Evolutionary conservation across 2,113 vertebrate species (phyloP).

Genomic region (Erpornis zantholeuca): DNA sequence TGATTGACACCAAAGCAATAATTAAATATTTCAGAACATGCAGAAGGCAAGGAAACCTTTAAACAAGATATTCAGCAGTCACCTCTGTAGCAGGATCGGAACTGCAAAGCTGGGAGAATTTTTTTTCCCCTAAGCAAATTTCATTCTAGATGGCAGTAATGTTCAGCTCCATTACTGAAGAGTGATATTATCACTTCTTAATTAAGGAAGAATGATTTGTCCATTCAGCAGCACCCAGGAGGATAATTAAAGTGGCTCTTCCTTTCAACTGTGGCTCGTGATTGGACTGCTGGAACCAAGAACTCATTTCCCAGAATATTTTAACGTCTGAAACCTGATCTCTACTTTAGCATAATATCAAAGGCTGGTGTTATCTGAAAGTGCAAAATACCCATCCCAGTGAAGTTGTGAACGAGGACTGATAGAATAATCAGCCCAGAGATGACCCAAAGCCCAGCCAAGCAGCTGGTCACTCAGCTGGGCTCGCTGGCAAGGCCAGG

Average conservation of each 20-base stretch:
- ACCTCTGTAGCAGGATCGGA: neutral
- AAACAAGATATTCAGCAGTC: neutral
- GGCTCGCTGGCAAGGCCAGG: no score
- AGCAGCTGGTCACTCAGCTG: accelerated
- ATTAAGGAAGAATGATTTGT: neutral
- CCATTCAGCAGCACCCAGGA: neutral
- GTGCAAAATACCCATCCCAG: neutral
- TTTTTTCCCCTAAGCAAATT: neutral
- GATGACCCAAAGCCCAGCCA: neutral
- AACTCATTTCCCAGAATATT: neutral
- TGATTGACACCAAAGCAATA: neutral
- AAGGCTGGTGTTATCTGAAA: neutral
- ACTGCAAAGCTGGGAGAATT: neutral
- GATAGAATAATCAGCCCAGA: neutral
- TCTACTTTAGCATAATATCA: neutral
- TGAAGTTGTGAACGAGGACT: neutral
- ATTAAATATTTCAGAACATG: neutral
- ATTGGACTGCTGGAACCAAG: neutral
- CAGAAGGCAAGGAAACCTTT: neutral
- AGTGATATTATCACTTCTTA: neutral
- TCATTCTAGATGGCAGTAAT: neutral
- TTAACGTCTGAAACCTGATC: neutral
- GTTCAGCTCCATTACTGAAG: neutral
- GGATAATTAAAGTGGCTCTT: neutral
- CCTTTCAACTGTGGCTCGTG: neutral